Evolutionary conservation across 2,113 vertebrate species (phyloP).

Genomic region (Gambusia affinis): DNA sequence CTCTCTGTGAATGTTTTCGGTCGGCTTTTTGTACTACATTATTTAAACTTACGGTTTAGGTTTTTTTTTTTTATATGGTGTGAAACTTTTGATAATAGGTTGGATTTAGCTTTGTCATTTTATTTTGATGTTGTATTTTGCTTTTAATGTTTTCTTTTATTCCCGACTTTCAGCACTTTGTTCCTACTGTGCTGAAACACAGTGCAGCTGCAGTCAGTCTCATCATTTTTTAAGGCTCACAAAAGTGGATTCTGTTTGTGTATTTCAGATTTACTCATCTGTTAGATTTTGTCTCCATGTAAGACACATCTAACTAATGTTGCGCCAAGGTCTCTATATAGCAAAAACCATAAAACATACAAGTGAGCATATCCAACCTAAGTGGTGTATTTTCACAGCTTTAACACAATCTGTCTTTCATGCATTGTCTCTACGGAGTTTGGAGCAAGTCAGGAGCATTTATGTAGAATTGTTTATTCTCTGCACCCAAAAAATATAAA

Average conservation of each 20-base stretch:
- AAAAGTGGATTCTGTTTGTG: neutral
- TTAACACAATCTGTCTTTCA: neutral
- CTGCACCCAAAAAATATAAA: neutral
- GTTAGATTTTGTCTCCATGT: slow-evolving; percentile 3
- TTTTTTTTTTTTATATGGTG: too few species aligned
- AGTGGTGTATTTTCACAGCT: neutral
- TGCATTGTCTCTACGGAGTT: neutral
- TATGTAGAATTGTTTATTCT: neutral
- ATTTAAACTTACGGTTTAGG: too few species aligned
- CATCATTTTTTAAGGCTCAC: slow-evolving; percentile 8
- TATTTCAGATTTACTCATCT: slow-evolving; percentile 5
- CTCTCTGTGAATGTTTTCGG: too few species aligned
- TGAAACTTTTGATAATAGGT: too few species aligned
- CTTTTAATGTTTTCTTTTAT: too few species aligned
- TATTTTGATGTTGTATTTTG: too few species aligned
- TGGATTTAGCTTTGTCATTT: too few species aligned
- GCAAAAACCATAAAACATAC: slow-evolving; percentile 2
- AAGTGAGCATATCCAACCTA: neutral
- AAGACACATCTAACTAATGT: neutral
- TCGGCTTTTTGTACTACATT: too few species aligned
- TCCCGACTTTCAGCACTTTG: too few species aligned
- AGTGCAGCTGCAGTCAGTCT: neutral
- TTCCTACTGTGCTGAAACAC: too few species aligned
- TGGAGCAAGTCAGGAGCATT: slow-evolving; percentile 1
- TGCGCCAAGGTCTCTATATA: slow-evolving; percentile 3